Percentiles rank a stretch among this genome's conserved stretches.
These are phyloP conservation scores for Tauraco erythrolophus DNA, from an alignment of 2,113 vertebrate species.

Conservation along the genomic window DNA sequence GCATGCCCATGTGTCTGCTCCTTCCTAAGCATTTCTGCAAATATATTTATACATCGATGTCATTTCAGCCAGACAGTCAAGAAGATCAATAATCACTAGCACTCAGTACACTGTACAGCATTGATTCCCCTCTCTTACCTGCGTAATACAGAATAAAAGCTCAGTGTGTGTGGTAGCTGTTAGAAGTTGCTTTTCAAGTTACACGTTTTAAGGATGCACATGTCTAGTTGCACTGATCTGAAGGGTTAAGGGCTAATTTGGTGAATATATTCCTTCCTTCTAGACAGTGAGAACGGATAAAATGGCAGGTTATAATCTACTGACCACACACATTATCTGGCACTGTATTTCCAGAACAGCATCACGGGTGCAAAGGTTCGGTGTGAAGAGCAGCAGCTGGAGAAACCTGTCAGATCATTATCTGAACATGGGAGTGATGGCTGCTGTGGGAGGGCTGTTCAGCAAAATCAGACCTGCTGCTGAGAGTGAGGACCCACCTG, in stretches of 20 bases:
- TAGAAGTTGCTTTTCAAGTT: not conserved
- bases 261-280: not conserved
- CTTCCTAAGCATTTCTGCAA: not conserved
- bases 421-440: not conserved
- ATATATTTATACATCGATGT: not conserved
- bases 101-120: not conserved
- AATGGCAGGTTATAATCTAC: not conserved
- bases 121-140: not conserved
- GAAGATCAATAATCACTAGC: not conserved
- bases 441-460: not conserved
- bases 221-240: not conserved
- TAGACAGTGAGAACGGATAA: not conserved
- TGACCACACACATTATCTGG: not conserved
- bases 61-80: not conserved
- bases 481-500: not conserved
- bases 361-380: not conserved
- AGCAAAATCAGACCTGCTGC: not conserved
- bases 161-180: not conserved
- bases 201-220: not conserved
- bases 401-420: not conserved
- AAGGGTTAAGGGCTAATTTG: not conserved
- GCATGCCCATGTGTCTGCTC: not conserved
- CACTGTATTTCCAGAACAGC: not conserved
- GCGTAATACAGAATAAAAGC: not conserved
- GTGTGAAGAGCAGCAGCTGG: not conserved